Evolutionary conservation across 2,797 vertebrate species (phyloP).

Genomic region (Rallus crepitans): DNA sequence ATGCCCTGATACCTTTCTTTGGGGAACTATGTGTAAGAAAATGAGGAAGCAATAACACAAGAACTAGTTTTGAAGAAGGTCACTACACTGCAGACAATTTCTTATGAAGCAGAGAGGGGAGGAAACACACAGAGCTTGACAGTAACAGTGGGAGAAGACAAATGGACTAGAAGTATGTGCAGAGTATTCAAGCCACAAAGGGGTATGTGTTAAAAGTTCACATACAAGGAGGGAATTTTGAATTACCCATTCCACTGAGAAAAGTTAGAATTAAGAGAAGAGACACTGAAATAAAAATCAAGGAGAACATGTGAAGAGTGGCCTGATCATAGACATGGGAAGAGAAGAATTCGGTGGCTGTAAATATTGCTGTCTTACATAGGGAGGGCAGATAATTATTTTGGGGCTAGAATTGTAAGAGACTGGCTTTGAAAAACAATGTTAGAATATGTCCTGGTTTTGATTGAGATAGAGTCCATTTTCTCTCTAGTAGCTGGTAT

Average conservation of each 20-base stretch:
- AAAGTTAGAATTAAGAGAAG: background rate
- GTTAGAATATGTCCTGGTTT: background rate
- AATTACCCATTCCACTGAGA: background rate
- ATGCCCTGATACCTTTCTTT: background rate
- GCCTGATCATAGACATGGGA: rapidly evolving
- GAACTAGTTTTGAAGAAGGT: background rate
- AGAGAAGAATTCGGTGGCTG: background rate
- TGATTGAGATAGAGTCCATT: no score
- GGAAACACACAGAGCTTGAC: background rate
- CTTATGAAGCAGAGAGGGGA: background rate
- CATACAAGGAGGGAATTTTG: background rate
- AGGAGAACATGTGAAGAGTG: background rate
- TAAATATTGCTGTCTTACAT: background rate
- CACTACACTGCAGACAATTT: background rate
- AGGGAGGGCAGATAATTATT: background rate
- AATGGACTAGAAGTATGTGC: background rate
- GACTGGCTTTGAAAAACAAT: background rate
- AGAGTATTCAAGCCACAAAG: background rate
- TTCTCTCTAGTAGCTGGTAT: no score
- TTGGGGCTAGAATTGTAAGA: background rate
- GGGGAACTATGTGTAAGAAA: background rate
- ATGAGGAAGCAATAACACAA: background rate
- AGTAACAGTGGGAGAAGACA: background rate
- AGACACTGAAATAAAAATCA: background rate
- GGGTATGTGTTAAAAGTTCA: background rate